Evolutionary conservation across 1,140 invertebrate species (phyloP).

Genomic region (Achatina immaculata): DNA sequence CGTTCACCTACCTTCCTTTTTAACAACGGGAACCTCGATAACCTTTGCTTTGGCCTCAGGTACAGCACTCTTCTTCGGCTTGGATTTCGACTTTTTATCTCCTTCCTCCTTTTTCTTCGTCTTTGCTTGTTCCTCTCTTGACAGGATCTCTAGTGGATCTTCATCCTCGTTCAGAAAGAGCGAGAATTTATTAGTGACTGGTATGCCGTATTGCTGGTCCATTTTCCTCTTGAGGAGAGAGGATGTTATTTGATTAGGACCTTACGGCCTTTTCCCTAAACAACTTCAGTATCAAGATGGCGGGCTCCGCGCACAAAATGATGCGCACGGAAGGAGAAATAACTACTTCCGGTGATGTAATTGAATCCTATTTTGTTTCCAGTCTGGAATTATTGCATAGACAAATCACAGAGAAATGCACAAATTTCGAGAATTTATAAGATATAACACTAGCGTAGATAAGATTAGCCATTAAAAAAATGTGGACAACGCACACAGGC

Average conservation of each 20-base stretch:
- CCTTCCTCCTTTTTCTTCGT: slow-evolving; percentile 79
- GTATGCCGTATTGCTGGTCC: slow-evolving; percentile 93
- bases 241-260: slow-evolving; percentile 70
- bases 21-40: slow-evolving; percentile 71
- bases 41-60: slow-evolving; percentile 74
- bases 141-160: slow-evolving; percentile 88
- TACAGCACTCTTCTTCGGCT: slow-evolving; percentile 71
- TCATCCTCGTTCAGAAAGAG: slow-evolving; percentile 86
- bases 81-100: slow-evolving; percentile 76
- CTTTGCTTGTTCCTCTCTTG: slow-evolving; percentile 81
- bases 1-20: slow-evolving; percentile 64
- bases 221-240: slow-evolving; percentile 75
- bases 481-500: no score
- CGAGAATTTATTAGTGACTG: slow-evolving; percentile 91
- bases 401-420: no score
- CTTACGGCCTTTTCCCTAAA: slow-evolving; percentile 61
- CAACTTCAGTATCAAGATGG: slow-evolving; percentile 68
- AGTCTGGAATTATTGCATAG: no score
- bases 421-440: no score
- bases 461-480: no score
- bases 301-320: slow-evolving; percentile 61
- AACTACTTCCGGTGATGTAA: slow-evolving; percentile 38
- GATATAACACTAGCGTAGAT: no score
- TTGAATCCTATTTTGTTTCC: slow-evolving; percentile 30
- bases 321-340: slow-evolving; percentile 34